Percentiles rank a stretch among this genome's conserved stretches.
Conservation (phyloP, 2,888 invertebrate genomes). For the Dione juno region DNA sequence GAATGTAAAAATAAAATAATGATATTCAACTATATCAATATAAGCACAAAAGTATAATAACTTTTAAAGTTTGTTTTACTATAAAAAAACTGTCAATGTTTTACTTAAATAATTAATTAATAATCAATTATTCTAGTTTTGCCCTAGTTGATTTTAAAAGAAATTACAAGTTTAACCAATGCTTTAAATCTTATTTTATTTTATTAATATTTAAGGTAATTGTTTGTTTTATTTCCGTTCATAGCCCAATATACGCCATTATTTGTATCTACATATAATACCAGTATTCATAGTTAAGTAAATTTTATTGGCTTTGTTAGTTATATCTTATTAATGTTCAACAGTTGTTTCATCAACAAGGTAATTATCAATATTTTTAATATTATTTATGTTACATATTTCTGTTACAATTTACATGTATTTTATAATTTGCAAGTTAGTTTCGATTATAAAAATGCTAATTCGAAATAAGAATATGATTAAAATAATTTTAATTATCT, state of each 20-base stretch:
- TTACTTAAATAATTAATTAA: constrained; percentile 30
- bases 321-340: constrained; percentile 14
- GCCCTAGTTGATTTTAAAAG: constrained; percentile 7
- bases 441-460: neutral
- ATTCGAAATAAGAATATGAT: neutral
- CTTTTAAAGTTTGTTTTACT: neutral
- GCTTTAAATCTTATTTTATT: constrained; percentile 17
- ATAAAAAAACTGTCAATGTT: neutral
- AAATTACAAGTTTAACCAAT: constrained; percentile 2
- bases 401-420: neutral
- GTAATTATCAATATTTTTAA: neutral
- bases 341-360: constrained; percentile 11
- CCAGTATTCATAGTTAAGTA: constrained; percentile 35
- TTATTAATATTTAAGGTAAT: constrained; percentile 1
- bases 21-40: neutral
- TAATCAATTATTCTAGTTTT: neutral
- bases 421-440: neutral
- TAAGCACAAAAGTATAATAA: constrained; percentile 14
- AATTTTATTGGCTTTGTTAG: constrained; percentile 24
- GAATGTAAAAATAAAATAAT: constrained; percentile 15
- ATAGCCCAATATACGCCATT: constrained; percentile 22
- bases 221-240: constrained; percentile 11
- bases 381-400: neutral
- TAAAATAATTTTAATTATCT: neutral
- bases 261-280: constrained; percentile 11